Evolutionary conservation across 1,140 invertebrate genomes (phyloP).

Genomic region (Anagrus nilaparvatae): DNA sequence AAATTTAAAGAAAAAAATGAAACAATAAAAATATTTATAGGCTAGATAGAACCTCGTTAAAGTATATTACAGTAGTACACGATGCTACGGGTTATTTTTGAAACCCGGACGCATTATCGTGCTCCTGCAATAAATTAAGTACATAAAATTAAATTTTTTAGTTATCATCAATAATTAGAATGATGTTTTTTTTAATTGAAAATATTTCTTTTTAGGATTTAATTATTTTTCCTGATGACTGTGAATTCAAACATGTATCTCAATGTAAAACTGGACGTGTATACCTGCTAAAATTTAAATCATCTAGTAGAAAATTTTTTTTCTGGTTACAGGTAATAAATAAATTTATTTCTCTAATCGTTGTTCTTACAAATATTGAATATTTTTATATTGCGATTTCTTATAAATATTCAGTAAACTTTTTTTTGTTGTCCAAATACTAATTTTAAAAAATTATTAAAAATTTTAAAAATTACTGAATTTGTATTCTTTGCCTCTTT

Average conservation of each 20-base stretch:
- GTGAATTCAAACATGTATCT: slow-evolving; percentile 88
- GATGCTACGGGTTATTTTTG: too few relatives aligned
- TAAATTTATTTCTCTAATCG: slow-evolving; percentile 9
- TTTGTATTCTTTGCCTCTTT: slow-evolving; percentile 3
- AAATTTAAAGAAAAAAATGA: too few relatives aligned
- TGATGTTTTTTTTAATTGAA: too few relatives aligned
- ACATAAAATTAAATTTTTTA: too few relatives aligned
- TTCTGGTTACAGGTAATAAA: slow-evolving; percentile 95
- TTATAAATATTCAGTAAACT: too few relatives aligned
- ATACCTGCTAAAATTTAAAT: slow-evolving; percentile 93
- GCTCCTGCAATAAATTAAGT: too few relatives aligned
- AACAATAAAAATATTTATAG: too few relatives aligned
- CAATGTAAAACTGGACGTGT: slow-evolving; percentile 95
- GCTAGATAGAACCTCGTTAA: too few relatives aligned
- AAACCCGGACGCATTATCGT: too few relatives aligned
- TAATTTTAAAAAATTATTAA: slow-evolving; percentile 4
- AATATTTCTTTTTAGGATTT: slow-evolving; percentile 60
- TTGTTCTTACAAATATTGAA: neutral
- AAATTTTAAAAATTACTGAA: neutral
- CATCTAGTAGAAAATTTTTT: slow-evolving; percentile 83
- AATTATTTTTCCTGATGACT: slow-evolving; percentile 98
- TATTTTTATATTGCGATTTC: neutral
- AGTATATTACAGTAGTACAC: too few relatives aligned
- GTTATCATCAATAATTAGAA: too few relatives aligned
- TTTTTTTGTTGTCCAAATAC: too few relatives aligned